Percentiles rank a stretch among this genome's conserved stretches.
Conservation (phyloP, 1,140 invertebrate species). For the Drosophila trapezifrons region DNA sequence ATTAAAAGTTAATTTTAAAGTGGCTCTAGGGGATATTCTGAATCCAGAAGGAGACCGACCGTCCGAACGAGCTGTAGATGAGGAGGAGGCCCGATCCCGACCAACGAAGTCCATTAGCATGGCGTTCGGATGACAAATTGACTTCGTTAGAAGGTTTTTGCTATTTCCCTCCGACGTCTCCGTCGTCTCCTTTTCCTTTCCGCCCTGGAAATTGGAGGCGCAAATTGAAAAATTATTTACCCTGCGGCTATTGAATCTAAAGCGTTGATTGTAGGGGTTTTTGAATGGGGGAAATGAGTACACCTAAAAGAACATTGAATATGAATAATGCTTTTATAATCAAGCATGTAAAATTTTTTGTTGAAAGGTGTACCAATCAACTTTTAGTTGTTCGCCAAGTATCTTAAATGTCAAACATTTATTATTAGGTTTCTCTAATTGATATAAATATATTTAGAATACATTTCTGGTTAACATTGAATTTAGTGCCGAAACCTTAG, state of each 20-base stretch:
- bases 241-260: conserved; percentile 61
- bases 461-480: too few species aligned
- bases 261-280: conserved; percentile 58
- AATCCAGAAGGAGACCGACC: background rate
- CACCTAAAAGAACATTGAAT: background rate
- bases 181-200: conserved; percentile 15
- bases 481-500: too few species aligned
- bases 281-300: conserved; percentile 6
- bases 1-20: conserved; percentile 68
- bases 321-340: background rate
- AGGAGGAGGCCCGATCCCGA: conserved; percentile 10
- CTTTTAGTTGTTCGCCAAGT: too few species aligned
- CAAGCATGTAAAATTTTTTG: too few species aligned
- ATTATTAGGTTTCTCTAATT: too few species aligned
- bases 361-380: too few species aligned
- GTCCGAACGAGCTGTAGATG: too few species aligned
- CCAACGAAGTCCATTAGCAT: conserved; percentile 48
- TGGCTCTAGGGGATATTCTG: conserved; percentile 14
- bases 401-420: too few species aligned
- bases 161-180: conserved; percentile 11
- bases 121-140: conserved; percentile 72
- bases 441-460: too few species aligned
- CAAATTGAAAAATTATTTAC: conserved; percentile 71
- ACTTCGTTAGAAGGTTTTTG: conserved; percentile 63
- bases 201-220: conserved; percentile 57